These are phyloP conservation scores for Limenitis camilla DNA, from an alignment of 2,888 invertebrate genomes.

Conservation along the genomic window DNA sequence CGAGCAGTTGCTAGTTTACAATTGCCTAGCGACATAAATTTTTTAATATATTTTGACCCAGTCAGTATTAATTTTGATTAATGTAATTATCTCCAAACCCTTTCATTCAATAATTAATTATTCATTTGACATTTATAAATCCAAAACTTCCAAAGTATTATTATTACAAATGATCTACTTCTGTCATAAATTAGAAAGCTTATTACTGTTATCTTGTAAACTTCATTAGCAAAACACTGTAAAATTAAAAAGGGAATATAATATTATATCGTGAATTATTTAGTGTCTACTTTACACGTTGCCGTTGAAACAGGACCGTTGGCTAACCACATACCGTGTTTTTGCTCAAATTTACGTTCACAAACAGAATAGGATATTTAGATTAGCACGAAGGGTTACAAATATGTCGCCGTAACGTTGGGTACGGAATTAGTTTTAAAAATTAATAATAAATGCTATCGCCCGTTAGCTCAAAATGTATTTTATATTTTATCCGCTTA, in stretches of 20 bases:
- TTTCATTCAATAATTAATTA: constrained; percentile 20
- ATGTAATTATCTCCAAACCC: constrained; percentile 20
- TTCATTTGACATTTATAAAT: constrained; percentile 18
- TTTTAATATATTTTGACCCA: neutral
- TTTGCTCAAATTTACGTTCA: constrained; percentile 50
- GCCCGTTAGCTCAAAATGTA: constrained; percentile 4
- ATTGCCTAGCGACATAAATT: too few species aligned
- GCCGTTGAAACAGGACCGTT: constrained; percentile 22
- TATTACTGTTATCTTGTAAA: neutral
- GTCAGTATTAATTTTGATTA: constrained; percentile 12
- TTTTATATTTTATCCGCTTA: constrained; percentile 12
- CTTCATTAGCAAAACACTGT: constrained; percentile 20
- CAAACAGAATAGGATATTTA: constrained; percentile 67
- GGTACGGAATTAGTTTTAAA: constrained; percentile 43
- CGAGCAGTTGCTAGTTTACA: too few species aligned
- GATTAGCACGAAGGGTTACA: constrained; percentile 47
- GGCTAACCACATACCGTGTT: constrained; percentile 53
- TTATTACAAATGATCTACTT: constrained; percentile 10
- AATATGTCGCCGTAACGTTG: constrained; percentile 33
- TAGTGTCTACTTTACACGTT: constrained; percentile 37
- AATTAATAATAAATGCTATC: constrained; percentile 21
- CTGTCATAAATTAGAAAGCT: constrained; percentile 5
- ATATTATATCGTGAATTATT: constrained; percentile 66
- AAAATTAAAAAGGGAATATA: constrained; percentile 70
- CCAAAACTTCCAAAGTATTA: constrained; percentile 10